These are phyloP conservation scores for Callyntrura sp. DNA, from an alignment of 2,888 invertebrate species.

Conservation along the genomic window DNA sequence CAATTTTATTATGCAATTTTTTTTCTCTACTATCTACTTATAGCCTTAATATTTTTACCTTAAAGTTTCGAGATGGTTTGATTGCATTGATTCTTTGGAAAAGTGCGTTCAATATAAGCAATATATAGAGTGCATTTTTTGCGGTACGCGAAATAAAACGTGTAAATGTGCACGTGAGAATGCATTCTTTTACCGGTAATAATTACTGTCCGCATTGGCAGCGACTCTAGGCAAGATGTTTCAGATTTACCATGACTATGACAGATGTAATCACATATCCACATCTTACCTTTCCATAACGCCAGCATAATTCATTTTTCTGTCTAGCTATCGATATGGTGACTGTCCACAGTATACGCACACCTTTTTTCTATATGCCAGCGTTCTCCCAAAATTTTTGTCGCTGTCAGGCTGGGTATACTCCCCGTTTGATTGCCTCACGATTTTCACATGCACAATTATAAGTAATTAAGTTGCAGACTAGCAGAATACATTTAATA, in stretches of 20 bases:
- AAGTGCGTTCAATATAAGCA: constrained; percentile 70
- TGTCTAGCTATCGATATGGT: too few species aligned
- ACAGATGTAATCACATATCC: too few species aligned
- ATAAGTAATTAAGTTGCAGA: constrained; percentile 32
- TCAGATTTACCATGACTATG: too few species aligned
- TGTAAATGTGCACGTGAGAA: neutral
- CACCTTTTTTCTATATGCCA: too few species aligned
- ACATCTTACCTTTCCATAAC: too few species aligned
- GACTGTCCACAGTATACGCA: too few species aligned
- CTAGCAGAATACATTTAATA: neutral
- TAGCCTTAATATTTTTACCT: constrained; percentile 16
- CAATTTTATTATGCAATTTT: neutral
- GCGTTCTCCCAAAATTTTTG: too few species aligned
- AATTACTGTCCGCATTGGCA: too few species aligned
- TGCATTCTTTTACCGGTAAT: constrained; percentile 2
- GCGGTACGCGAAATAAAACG: constrained; percentile 22
- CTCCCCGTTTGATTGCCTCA: constrained; percentile 19
- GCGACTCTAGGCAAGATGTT: too few species aligned
- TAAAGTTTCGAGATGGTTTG: constrained; percentile 66
- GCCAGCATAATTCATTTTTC: too few species aligned
- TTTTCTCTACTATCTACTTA: neutral
- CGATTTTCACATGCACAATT: constrained; percentile 47
- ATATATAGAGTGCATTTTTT: neutral
- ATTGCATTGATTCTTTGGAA: constrained; percentile 78
- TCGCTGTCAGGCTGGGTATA: too few species aligned